These are phyloP conservation scores for Harpegnathos saltator DNA, from an alignment of 1,140 invertebrate species.

Conservation along the genomic window DNA sequence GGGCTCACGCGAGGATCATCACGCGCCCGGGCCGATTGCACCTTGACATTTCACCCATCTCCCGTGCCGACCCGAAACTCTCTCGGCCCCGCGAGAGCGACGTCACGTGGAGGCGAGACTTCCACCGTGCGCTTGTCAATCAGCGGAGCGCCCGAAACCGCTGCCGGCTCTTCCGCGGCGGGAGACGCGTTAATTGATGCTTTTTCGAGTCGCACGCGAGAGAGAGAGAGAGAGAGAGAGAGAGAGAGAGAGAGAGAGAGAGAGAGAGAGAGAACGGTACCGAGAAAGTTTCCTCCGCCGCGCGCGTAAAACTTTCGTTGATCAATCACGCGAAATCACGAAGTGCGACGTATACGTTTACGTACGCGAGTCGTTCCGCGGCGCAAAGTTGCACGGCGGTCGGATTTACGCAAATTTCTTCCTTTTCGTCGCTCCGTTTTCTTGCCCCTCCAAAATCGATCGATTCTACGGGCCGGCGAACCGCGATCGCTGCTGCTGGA, in stretches of 20 bases:
- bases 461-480: no score
- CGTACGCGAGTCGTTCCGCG: neutral
- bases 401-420: neutral
- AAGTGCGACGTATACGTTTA: neutral
- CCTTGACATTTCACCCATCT: conserved; percentile 71
- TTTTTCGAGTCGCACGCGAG: conserved; percentile 12
- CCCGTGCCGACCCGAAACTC: conserved; percentile 18
- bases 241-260: no score
- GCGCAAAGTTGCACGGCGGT: neutral
- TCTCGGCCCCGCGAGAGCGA: neutral
- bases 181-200: conserved; percentile 41
- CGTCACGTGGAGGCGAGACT: conserved; percentile 13
- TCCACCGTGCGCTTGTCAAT: conserved; percentile 4
- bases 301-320: neutral
- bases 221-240: no score
- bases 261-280: no score
- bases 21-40: conserved; percentile 62
- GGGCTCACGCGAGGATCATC: conserved; percentile 73
- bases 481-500: no score
- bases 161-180: neutral
- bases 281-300: neutral
- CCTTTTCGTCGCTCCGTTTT: neutral
- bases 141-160: neutral
- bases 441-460: neutral
- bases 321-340: conserved; percentile 10